Evolutionary conservation across 2,888 invertebrate species (phyloP).

Genomic region (Boloria euphrosyne): DNA sequence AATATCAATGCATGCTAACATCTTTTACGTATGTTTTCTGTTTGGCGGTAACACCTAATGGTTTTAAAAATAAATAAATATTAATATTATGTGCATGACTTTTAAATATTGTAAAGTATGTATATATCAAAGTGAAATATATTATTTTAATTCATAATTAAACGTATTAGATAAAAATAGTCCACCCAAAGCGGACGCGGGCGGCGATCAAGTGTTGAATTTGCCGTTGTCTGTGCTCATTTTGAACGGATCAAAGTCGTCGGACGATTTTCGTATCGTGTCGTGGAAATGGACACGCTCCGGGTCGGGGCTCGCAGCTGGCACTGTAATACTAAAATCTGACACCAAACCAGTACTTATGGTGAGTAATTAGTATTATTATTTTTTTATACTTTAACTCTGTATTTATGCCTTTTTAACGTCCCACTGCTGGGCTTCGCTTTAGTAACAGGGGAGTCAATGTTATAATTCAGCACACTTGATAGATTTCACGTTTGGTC

Average conservation of each 20-base stretch:
- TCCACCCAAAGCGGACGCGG: constrained; percentile 93
- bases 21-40: too few species aligned
- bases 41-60: too few species aligned
- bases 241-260: constrained; percentile 92
- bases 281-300: constrained; percentile 92
- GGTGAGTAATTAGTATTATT: constrained; percentile 52
- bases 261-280: constrained; percentile 93
- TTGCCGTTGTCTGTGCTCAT: constrained; percentile 89
- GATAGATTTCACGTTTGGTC: too few species aligned
- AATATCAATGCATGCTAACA: too few species aligned
- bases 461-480: too few species aligned
- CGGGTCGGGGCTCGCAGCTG: constrained; percentile 90
- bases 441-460: too few species aligned
- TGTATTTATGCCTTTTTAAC: background rate
- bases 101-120: background rate
- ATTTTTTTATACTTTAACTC: background rate
- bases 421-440: too few species aligned
- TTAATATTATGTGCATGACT: too few species aligned
- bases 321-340: constrained; percentile 89
- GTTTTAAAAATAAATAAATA: too few species aligned
- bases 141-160: background rate
- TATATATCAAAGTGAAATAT: background rate
- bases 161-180: constrained; percentile 90
- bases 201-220: constrained; percentile 90
- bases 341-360: constrained; percentile 89